Evolutionary conservation across 1,140 invertebrate genomes (phyloP), one percentile per base, ranked within the genome.

Genomic region (Aphaenogaster rudis): DNA sequence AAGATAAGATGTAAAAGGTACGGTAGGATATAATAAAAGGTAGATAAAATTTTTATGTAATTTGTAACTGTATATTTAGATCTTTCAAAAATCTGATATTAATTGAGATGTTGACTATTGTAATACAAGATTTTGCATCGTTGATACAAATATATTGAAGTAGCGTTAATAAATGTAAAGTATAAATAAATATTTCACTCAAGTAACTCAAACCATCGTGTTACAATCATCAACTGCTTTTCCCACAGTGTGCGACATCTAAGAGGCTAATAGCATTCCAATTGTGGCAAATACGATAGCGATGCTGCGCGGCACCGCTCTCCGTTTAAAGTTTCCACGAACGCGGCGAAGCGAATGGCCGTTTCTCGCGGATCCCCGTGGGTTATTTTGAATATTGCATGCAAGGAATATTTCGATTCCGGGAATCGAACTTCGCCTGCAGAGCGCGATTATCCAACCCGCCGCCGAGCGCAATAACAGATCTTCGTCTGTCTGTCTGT

Each of bases 301-400:
- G 64, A 80, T 79, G 61, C 74, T 21, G 33, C 52, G 74, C 52
- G 74, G 71, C 57, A 54, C 45, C 42, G 42, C 39, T 85, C 84
- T 57, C 54, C 80, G 72, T 87, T 85, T 64, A 50, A 74, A 86
- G 21, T 77, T 88, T 86, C 81, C 64, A 88, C 86, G 86, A 76
- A 85, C 78, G 72, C 36, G 63, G 48, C 36, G 42, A 69, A 82
- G 57, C 71, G 67, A 80, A 78, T 39, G 69, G 57, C 82, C 85
- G 84, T 85, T 69, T 88, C 89, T 90, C 64, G 74, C 52, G 64
- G 74, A 88, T 88, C 84, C 87, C 74, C 86, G 71, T 89, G 91
- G 90, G 90, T 86, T 90, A 74, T 85, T 90, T 91, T 91, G 90
- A 92, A 92, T 92, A 92, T 92, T 72, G 90, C 91, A 92, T 89